Percentiles rank a stretch among this genome's conserved stretches.
Conservation (phyloP, 2,797 vertebrate species). For the Paguma larvata region DNA sequence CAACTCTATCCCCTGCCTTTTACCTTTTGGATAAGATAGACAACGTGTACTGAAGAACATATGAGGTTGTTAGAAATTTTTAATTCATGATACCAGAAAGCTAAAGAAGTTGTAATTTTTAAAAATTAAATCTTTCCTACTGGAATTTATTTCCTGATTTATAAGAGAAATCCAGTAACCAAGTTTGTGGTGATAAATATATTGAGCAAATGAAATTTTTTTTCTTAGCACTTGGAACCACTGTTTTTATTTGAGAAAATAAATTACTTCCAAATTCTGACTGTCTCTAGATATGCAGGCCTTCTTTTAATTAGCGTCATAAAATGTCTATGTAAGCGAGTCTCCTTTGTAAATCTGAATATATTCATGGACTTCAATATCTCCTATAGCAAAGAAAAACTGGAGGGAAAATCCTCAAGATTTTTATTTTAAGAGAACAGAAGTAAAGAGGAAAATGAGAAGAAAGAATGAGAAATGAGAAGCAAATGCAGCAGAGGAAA, state of each 20-base stretch:
- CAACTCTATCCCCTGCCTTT: background rate
- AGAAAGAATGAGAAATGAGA: constrained; percentile 44
- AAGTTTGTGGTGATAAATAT: constrained; percentile 19
- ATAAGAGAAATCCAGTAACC: constrained; percentile 29
- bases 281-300: background rate
- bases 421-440: constrained; percentile 51
- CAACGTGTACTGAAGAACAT: constrained; percentile 23
- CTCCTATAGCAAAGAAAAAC: constrained; percentile 48
- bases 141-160: constrained; percentile 40
- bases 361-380: background rate
- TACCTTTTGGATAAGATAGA: constrained; percentile 48
- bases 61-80: constrained; percentile 29
- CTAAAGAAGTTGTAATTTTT: constrained; percentile 36
- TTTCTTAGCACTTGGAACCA: constrained; percentile 15
- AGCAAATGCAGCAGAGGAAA: constrained; percentile 36
- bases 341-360: constrained; percentile 1
- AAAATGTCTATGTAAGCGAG: constrained; percentile 35
- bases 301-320: constrained; percentile 1
- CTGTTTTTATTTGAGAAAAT: constrained; percentile 52
- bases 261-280: constrained; percentile 48
- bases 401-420: background rate
- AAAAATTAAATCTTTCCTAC: constrained; percentile 54
- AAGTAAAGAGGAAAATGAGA: constrained; percentile 48
- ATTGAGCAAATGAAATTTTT: background rate
- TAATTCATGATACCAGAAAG: background rate